Conservation (phyloP, 2,113 vertebrate species). For the Anoplopoma fimbria region DNA sequence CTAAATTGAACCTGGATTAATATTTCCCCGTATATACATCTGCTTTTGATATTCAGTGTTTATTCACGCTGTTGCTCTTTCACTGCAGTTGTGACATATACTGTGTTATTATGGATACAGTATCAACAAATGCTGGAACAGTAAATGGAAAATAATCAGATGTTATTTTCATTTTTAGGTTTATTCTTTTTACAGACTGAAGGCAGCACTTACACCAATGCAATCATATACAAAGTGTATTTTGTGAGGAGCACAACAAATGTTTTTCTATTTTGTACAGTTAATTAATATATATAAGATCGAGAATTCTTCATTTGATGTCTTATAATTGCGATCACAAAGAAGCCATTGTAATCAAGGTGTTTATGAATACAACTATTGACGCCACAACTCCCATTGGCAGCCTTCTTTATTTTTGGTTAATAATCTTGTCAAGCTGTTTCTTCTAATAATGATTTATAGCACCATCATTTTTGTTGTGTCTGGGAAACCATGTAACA, state of each 20-base stretch:
- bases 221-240: not conserved
- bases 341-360: conserved; percentile 46
- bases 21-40: conserved; percentile 56
- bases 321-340: conserved; percentile 31
- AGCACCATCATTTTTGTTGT: conserved; percentile 21
- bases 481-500: conserved; percentile 28
- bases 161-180: conserved; percentile 25
- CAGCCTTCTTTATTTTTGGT: conserved; percentile 10
- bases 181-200: conserved; percentile 15
- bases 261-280: not conserved
- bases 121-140: conserved; percentile 38
- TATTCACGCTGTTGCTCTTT: conserved; percentile 29
- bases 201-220: not conserved
- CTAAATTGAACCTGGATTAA: conserved; percentile 47
- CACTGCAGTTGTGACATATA: conserved; percentile 45
- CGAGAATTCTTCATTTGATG: not conserved
- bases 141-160: conserved; percentile 45
- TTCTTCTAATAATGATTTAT: conserved; percentile 46
- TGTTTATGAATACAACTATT: conserved; percentile 21
- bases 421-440: conserved; percentile 41
- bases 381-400: conserved; percentile 27
- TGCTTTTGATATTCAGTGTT: conserved; percentile 57
- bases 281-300: not conserved
- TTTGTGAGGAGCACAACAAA: not conserved
- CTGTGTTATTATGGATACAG: conserved; percentile 48